Evolutionary conservation across 2,113 vertebrate species (phyloP).

Genomic region (Dromiciops gliroides): DNA sequence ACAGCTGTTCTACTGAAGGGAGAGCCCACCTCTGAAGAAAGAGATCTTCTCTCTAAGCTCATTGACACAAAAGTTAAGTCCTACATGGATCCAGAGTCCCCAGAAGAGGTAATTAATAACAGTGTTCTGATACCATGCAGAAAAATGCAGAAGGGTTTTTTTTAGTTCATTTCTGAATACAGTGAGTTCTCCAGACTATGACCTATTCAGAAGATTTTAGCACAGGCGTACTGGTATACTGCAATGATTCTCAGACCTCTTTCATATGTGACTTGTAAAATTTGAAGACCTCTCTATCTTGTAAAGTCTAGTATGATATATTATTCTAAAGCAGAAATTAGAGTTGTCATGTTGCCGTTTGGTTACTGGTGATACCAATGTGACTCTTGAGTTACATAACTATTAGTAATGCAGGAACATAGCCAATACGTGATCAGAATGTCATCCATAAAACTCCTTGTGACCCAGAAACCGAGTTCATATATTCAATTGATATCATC

Average conservation of each 20-base stretch:
- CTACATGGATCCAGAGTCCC: constrained; percentile 56
- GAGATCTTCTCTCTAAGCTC: constrained; percentile 75
- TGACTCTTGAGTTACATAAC: neutral
- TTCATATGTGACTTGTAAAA: constrained; percentile 21
- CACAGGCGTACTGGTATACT: neutral
- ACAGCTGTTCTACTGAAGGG: constrained; percentile 59
- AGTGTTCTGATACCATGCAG: neutral
- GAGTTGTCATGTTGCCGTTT: neutral
- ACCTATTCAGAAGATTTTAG: constrained; percentile 4
- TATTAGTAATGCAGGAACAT: neutral
- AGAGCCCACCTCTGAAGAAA: constrained; percentile 55
- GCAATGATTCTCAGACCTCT: constrained; percentile 11
- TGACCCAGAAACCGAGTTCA: constrained; percentile 39
- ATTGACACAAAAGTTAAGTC: constrained; percentile 76
- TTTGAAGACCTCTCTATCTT: neutral
- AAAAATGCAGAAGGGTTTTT: neutral
- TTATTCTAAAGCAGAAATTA: neutral
- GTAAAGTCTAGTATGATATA: neutral
- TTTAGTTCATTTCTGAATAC: constrained; percentile 13
- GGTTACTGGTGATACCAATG: neutral
- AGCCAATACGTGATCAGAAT: constrained; percentile 43
- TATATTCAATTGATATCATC: neutral
- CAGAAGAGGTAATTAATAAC: constrained; percentile 82
- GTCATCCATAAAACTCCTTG: constrained; percentile 7
- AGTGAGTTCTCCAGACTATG: neutral